Conservation (phyloP, 1,140 invertebrate genomes). For the Nilaparvata lugens region DNA sequence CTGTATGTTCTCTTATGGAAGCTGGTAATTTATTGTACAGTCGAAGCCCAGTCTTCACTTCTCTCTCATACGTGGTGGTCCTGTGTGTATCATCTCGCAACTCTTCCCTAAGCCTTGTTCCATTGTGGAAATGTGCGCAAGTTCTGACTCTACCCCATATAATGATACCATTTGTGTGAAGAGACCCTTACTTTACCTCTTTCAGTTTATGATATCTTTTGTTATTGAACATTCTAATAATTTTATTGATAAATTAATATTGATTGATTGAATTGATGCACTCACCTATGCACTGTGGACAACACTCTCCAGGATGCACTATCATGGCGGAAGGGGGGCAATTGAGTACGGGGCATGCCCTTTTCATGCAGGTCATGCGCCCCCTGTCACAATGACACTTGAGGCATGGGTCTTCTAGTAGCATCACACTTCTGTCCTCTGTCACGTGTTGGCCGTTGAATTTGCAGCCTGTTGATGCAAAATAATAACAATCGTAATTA, state of each 20-base stretch:
- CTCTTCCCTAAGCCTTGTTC: no score
- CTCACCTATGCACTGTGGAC: conserved; percentile 66
- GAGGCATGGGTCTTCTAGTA: conserved; percentile 76
- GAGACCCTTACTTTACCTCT: not conserved
- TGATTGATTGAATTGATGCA: no score
- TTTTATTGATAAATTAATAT: no score
- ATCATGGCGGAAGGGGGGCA: conserved; percentile 58
- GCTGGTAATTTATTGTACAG: no score
- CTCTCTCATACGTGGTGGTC: no score
- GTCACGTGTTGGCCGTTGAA: conserved; percentile 55
- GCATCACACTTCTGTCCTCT: conserved; percentile 64
- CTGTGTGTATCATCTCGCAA: no score
- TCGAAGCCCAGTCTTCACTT: no score
- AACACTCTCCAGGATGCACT: conserved; percentile 65
- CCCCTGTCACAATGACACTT: conserved; percentile 72
- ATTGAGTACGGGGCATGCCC: conserved; percentile 73
- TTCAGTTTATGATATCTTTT: no score
- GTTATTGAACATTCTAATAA: no score
- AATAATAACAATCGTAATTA: no score
- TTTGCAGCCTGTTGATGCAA: conserved; percentile 52
- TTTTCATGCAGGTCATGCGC: conserved; percentile 66
- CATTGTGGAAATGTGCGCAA: no score
- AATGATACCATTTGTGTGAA: not conserved
- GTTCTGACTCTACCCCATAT: not conserved
- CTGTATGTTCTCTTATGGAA: no score